phyloP scores from a whole-genome alignment of 1,140 invertebrate genomes.

The Zaprionus capensis region DNA sequence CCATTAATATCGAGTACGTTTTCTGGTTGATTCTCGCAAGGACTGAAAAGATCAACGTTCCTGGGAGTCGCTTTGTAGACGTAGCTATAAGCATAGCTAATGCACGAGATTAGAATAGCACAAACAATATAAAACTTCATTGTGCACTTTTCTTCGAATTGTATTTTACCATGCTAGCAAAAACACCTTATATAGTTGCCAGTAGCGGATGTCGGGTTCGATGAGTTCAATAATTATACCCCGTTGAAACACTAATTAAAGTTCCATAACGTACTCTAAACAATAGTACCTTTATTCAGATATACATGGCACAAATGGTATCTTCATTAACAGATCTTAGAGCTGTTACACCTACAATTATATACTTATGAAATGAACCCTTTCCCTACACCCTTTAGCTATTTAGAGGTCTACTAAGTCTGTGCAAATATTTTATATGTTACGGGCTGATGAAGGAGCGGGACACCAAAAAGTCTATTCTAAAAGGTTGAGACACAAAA shows the following conservation, averaged over 20 bases:
- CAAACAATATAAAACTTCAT: background rate
- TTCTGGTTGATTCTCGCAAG: background rate
- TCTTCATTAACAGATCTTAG: background rate
- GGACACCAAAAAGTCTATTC: no score
- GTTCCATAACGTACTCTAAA: no score
- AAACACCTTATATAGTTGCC: background rate
- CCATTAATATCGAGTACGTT: background rate
- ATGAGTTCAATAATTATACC: background rate
- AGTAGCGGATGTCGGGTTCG: background rate
- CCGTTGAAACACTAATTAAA: no score
- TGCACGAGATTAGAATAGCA: background rate
- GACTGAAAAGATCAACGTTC: background rate
- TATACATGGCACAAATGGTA: background rate
- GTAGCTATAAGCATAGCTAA: background rate
- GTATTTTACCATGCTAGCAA: background rate
- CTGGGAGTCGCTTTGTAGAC: background rate
- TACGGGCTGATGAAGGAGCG: no score
- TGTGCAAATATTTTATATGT: no score
- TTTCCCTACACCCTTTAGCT: no score
- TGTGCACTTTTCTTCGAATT: background rate
- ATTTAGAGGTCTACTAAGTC: no score
- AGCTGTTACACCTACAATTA: no score
- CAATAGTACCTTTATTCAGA: no score
- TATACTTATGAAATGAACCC: no score
- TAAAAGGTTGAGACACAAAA: no score